Evolutionary conservation across 2,888 invertebrate genomes (phyloP).

Genomic region (Gonocerus acuteangulatus): DNA sequence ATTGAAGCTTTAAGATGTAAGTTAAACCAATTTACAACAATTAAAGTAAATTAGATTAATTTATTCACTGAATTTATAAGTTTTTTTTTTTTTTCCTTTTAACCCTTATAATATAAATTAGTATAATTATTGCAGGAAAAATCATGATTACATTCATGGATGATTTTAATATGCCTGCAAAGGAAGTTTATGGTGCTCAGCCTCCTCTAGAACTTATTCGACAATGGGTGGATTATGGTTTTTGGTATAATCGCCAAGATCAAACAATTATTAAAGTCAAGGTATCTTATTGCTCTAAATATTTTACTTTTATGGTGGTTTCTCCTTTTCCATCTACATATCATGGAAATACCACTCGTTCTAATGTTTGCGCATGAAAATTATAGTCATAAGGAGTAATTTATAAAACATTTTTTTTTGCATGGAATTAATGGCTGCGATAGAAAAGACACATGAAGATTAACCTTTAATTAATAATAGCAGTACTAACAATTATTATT

Average conservation of each 20-base stretch:
- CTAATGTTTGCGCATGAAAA: neutral
- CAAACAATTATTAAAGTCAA: slow-evolving; percentile 45
- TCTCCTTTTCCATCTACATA: neutral
- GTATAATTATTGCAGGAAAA: slow-evolving; percentile 48
- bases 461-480: no score
- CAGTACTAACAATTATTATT: no score
- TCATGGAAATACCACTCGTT: neutral
- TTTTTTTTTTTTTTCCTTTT: no score
- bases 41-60: no score
- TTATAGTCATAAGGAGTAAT: no score
- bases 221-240: slow-evolving; percentile 81
- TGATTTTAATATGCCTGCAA: slow-evolving; percentile 87
- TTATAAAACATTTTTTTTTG: no score
- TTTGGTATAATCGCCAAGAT: slow-evolving; percentile 78
- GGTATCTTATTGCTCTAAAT: slow-evolving; percentile 6
- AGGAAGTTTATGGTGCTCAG: slow-evolving; percentile 80
- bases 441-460: no score
- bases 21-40: no score
- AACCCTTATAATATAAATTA: no score
- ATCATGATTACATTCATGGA: slow-evolving; percentile 81
- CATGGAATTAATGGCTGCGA: no score
- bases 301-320: neutral
- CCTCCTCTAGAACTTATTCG: slow-evolving; percentile 77
- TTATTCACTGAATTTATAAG: no score
- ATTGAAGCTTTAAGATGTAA: no score